Conservation (phyloP, 2,888 invertebrate species). For the Sphaerolaimus hirsutus region DNA sequence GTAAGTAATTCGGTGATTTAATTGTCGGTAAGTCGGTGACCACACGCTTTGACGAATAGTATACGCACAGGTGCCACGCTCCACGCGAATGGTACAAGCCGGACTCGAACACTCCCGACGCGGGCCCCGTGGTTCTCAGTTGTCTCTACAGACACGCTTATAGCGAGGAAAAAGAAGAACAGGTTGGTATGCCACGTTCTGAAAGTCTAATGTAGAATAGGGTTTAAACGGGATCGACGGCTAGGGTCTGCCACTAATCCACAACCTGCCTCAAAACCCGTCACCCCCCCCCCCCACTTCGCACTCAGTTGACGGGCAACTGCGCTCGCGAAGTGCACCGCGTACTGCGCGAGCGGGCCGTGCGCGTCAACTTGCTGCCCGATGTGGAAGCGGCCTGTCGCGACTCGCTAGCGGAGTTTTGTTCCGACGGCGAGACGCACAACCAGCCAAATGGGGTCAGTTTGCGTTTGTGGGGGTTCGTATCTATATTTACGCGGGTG, state of each 20-base stretch:
- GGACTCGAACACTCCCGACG: conserved; percentile 39
- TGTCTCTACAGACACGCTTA: conserved; percentile 51
- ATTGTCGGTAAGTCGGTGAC: neutral
- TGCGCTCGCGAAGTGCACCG: conserved; percentile 50
- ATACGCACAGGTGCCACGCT: neutral
- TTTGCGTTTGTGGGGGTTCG: too few species aligned
- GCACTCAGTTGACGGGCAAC: conserved; percentile 32
- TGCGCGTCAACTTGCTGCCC: conserved; percentile 71
- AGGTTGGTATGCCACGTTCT: too few species aligned
- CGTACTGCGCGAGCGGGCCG: conserved; percentile 72
- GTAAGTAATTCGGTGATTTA: neutral
- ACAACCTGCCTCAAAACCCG: too few species aligned
- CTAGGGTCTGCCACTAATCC: too few species aligned
- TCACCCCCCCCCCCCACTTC: too few species aligned
- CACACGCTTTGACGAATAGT: neutral
- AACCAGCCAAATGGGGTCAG: conserved; percentile 1
- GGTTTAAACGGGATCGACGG: too few species aligned
- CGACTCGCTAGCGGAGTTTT: conserved; percentile 53
- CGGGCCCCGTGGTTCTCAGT: conserved; percentile 58
- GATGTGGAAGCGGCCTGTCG: conserved; percentile 75
- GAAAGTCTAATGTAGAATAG: too few species aligned
- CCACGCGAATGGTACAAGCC: conserved; percentile 6
- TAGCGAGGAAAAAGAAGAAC: conserved; percentile 17
- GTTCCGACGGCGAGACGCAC: conserved; percentile 58
- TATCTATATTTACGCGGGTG: too few species aligned